Conservation (phyloP, 2,888 invertebrate species). For the Cantharis rufa region DNA sequence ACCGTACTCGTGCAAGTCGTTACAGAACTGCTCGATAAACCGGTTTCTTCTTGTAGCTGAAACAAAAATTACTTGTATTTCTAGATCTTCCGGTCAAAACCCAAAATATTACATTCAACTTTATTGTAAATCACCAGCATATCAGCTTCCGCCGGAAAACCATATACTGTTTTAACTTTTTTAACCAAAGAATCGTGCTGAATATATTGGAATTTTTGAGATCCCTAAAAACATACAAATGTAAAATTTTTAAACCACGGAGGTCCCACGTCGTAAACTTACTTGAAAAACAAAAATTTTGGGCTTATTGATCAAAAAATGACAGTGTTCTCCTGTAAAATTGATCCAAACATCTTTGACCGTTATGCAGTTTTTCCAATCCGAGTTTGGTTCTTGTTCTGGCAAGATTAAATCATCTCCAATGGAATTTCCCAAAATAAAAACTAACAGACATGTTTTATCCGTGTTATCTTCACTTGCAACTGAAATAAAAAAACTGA, state of each 20-base stretch:
- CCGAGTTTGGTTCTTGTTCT: slow-evolving; percentile 16
- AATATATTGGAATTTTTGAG: background rate
- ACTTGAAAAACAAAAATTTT: slow-evolving; percentile 51
- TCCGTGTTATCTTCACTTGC: slow-evolving; percentile 24
- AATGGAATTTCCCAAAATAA: slow-evolving; percentile 37
- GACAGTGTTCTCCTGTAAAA: slow-evolving; percentile 43
- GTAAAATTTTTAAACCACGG: background rate
- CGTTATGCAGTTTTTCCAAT: slow-evolving; percentile 5
- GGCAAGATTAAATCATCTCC: slow-evolving; percentile 28
- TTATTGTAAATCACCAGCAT: slow-evolving; percentile 37
- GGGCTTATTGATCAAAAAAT: slow-evolving; percentile 45
- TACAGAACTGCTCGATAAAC: slow-evolving; percentile 39
- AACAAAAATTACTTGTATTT: background rate
- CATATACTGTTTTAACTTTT: slow-evolving; percentile 15
- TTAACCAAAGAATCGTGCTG: background rate
- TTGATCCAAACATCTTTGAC: slow-evolving; percentile 40
- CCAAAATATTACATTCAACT: slow-evolving; percentile 1
- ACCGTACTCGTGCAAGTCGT: slow-evolving; percentile 41
- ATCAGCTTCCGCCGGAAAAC: slow-evolving; percentile 39
- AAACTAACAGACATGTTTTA: slow-evolving; percentile 41
- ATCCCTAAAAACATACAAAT: background rate
- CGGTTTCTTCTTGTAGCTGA: background rate
- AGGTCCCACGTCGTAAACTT: slow-evolving; percentile 1
- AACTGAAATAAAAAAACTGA: slow-evolving; percentile 31
- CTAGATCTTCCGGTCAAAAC: background rate